Conservation (phyloP, 1,140 invertebrate genomes). For the Hyles euphorbiae region DNA sequence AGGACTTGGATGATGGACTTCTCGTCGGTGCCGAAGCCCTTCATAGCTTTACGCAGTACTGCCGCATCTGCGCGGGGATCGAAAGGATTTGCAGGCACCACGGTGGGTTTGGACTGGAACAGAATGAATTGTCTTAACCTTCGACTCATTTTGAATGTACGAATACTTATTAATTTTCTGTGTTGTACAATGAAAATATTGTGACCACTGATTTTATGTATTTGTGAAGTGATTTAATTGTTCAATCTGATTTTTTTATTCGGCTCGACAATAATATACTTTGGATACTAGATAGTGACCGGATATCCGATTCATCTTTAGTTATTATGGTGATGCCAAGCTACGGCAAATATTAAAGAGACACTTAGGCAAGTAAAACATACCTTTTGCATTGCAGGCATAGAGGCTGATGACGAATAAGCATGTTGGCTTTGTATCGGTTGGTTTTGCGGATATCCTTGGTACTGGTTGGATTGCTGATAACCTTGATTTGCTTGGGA, state of each 20-base stretch:
- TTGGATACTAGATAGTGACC: neutral
- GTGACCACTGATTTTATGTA: too few relatives aligned
- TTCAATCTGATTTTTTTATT: too few relatives aligned
- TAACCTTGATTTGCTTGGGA: constrained; percentile 20
- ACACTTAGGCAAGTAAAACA: constrained; percentile 23
- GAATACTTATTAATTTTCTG: neutral
- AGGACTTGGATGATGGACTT: constrained; percentile 87
- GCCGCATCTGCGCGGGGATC: constrained; percentile 85
- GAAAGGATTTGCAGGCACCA: constrained; percentile 80
- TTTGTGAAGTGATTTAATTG: too few relatives aligned
- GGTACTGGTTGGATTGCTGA: constrained; percentile 28
- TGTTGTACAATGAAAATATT: too few relatives aligned
- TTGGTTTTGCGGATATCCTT: constrained; percentile 29
- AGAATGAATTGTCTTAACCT: neutral
- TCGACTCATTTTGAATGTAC: neutral
- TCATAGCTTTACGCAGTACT: constrained; percentile 87
- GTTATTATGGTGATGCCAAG: neutral
- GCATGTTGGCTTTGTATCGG: constrained; percentile 36
- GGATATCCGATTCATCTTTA: neutral
- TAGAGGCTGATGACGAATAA: constrained; percentile 36
- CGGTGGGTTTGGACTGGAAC: constrained; percentile 79
- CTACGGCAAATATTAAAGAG: too few relatives aligned
- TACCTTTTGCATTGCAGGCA: constrained; percentile 47
- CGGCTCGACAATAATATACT: too few relatives aligned
- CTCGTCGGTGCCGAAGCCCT: constrained; percentile 89